Evolutionary conservation across 2,888 invertebrate species (phyloP).

Genomic region (Ochlodes sylvanus): DNA sequence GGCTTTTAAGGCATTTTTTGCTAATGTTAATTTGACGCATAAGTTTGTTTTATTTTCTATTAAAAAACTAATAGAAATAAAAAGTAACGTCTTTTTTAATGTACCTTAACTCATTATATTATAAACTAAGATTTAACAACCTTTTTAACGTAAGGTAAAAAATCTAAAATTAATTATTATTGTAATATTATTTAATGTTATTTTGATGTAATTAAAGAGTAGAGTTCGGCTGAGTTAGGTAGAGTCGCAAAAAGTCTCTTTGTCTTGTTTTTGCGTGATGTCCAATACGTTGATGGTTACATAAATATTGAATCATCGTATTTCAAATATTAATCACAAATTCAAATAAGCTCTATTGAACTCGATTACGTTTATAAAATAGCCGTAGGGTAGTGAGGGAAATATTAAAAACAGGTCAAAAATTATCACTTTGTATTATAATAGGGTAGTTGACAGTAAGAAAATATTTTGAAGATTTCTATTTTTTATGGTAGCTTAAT

Average conservation of each 20-base stretch:
- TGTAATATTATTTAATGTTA: background rate
- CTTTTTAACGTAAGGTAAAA: no score
- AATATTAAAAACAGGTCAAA: background rate
- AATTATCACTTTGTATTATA: background rate
- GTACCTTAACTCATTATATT: no score
- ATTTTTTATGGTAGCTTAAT: no score
- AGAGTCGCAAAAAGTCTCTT: background rate
- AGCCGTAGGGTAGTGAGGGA: background rate
- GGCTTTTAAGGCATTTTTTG: no score
- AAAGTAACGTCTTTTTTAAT: no score
- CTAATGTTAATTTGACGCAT: no score
- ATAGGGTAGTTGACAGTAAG: no score
- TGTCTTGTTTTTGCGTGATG: background rate
- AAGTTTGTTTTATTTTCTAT: no score
- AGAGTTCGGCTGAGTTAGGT: background rate
- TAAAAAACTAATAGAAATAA: no score
- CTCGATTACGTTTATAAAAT: background rate
- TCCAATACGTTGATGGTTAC: background rate
- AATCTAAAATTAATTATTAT: no score
- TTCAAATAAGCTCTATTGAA: constrained; percentile 5
- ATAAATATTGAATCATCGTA: constrained; percentile 7
- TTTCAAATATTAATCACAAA: constrained; percentile 8
- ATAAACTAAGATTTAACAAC: no score
- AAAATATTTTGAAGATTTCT: no score
- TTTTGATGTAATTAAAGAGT: background rate